Evolutionary conservation across 2,888 invertebrate species (phyloP), one percentile per base, ranked within the genome.

Genomic region (Taphrorychus bicolor): DNA sequence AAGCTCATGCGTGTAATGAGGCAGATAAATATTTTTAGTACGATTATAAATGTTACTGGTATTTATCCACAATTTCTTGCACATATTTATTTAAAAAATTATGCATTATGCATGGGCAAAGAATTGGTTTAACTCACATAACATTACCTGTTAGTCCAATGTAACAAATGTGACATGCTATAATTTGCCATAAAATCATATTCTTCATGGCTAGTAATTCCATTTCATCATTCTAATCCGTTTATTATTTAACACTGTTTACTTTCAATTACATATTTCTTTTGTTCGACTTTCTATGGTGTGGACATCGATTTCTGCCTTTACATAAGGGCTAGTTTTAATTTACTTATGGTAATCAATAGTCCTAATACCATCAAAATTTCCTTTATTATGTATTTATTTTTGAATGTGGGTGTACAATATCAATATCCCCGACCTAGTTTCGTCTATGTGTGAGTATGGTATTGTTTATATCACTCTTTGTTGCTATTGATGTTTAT

Each of bases 251-350:
- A 45, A 45, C 17, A 51, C 2, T 51, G n/a, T 7, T 16, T 21
- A 51, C 51, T 51, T 51, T 51, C 51, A 51, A 22, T 51, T 51
- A 32, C 32, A 32, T 32, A 32, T 32, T 32, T 32, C 32, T 11
- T 32, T 32, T 32, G 32, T 32, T 45, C 16, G 4, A n/a, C 18
- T 45, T 45, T 45, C 18, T 45, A 18, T 45, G 1, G 45, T 45
- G 14, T 45, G 45, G 14, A 17, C 45, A 45, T 45, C 45, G 45
- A 45, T 45, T 45, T 45, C 32, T 32, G 32, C 11, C 11, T 32
- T 32, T 32, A 45, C 18, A 45, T 18, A 45, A 18, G 14, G 45
- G 45, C 45, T 18, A 2, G 16, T 45, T 45, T 17, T 32, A 9
- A 32, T 32, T 11, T 32, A 32, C 32, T 11, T 9, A 11, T 32